phyloP scores from a whole-genome alignment of 2,888 invertebrate species.

The Dendrolimus pini region DNA sequence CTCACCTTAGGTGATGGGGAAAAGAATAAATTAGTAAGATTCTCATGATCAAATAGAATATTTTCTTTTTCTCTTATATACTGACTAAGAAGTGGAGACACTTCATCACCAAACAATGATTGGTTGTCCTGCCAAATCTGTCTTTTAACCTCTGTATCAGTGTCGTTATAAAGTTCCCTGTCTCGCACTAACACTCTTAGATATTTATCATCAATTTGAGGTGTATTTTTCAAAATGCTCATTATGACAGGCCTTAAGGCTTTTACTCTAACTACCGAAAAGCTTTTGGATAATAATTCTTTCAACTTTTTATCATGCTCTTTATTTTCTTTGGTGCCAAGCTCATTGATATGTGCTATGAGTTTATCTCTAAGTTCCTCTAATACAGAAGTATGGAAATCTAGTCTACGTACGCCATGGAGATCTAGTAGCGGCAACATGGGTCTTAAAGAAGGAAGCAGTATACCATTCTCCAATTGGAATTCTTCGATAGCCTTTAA shows the following conservation, averaged over 20 bases:
- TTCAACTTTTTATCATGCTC: conserved; percentile 90
- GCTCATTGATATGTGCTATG: conserved; percentile 88
- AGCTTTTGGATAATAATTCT: conserved; percentile 93
- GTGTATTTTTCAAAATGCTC: conserved; percentile 94
- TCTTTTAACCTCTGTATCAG: conserved; percentile 96
- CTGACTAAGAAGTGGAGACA: conserved; percentile 94
- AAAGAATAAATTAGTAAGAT: conserved; percentile 90
- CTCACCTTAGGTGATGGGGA: conserved; percentile 93
- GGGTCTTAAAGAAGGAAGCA: conserved; percentile 93
- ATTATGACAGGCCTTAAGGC: conserved; percentile 95
- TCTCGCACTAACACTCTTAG: conserved; percentile 81
- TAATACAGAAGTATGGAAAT: conserved; percentile 95
- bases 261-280: conserved; percentile 94
- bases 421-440: conserved; percentile 97
- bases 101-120: conserved; percentile 97
- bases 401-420: conserved; percentile 93
- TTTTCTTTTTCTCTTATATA: conserved; percentile 97
- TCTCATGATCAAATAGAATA: conserved; percentile 91
- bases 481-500: conserved; percentile 99
- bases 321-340: conserved; percentile 83
- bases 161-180: conserved; percentile 93
- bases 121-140: conserved; percentile 99
- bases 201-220: conserved; percentile 92
- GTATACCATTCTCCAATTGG: conserved; percentile 94
- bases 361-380: conserved; percentile 84